A percentile compares a stretch with the other conserved stretches of the same genome.
These are phyloP conservation scores for Stenoptilia bipunctidactyla DNA, from an alignment of 2,888 invertebrate species.

Conservation along the genomic window DNA sequence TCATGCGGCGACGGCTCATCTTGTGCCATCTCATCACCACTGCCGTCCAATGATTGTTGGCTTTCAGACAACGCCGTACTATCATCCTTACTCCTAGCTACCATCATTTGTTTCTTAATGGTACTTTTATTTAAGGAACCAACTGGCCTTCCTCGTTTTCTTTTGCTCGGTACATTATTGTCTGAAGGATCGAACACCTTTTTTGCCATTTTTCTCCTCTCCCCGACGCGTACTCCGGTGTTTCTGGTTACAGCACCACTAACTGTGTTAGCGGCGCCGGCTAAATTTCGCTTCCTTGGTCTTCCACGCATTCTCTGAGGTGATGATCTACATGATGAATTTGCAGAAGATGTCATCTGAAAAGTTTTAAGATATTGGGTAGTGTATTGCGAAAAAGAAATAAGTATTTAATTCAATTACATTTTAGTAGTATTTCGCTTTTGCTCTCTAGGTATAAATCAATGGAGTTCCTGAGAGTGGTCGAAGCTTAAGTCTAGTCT, in stretches of 20 bases:
- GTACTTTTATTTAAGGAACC: conserved; percentile 74
- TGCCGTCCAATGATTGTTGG: conserved; percentile 50
- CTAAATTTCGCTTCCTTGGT: conserved; percentile 48
- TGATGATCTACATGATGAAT: conserved; percentile 61
- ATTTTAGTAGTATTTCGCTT: no score
- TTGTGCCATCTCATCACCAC: conserved; percentile 43
- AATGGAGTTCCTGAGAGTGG: no score
- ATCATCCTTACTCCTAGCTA: conserved; percentile 38
- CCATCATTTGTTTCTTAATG: conserved; percentile 60
- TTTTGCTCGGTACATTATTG: conserved; percentile 79
- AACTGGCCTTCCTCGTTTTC: conserved; percentile 77
- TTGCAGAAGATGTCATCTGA: conserved; percentile 64
- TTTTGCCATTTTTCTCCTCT: conserved; percentile 80
- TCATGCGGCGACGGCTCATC: conserved; percentile 50
- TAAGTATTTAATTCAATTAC: no score
- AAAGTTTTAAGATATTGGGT: no score
- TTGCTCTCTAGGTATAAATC: no score
- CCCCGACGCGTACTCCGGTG: conserved; percentile 67
- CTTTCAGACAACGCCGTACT: conserved; percentile 47
- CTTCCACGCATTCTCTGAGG: conserved; percentile 58
- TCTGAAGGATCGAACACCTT: conserved; percentile 90
- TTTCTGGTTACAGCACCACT: conserved; percentile 34
- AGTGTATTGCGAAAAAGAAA: no score
- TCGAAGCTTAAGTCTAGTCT: no score
- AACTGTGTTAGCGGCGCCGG: conserved; percentile 30